phyloP scores from a whole-genome alignment of 1,140 invertebrate genomes.

The Phymorhynchus buccinoides region DNA sequence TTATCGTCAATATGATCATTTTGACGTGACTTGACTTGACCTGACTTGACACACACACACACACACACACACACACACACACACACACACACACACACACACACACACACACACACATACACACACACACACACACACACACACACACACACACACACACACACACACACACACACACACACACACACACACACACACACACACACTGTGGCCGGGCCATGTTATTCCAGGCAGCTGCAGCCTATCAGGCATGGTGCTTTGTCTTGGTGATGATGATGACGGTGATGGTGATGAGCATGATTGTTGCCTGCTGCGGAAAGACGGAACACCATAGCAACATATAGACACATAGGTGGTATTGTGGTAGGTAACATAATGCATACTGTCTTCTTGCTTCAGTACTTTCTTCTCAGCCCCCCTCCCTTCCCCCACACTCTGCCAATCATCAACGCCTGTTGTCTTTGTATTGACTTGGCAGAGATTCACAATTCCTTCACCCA shows the following conservation, averaged over 20 bases:
- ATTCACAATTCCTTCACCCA: too few species aligned
- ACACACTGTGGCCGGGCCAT: background rate
- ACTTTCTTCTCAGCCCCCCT: too few species aligned
- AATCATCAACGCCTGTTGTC: too few species aligned
- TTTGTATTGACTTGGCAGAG: too few species aligned
- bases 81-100: background rate
- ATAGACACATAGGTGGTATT: background rate
- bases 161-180: background rate
- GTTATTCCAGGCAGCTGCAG: too few species aligned
- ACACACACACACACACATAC: background rate
- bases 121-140: background rate
- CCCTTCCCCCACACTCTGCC: too few species aligned
- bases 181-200: constrained; percentile 7
- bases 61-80: background rate
- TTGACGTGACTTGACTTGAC: too few species aligned
- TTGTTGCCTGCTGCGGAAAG: background rate
- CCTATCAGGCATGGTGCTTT: too few species aligned
- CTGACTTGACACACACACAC: too few species aligned
- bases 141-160: background rate
- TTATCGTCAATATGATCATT: too few species aligned
- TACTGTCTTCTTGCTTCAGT: background rate
- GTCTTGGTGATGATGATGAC: too few species aligned
- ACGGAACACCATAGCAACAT: background rate
- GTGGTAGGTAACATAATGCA: background rate
- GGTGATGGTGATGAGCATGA: too few species aligned